Percentiles rank a stretch among this genome's conserved stretches.
Evolutionary conservation across 2,113 vertebrate genomes (phyloP).

Genomic region (Corythornis vintsioides): DNA sequence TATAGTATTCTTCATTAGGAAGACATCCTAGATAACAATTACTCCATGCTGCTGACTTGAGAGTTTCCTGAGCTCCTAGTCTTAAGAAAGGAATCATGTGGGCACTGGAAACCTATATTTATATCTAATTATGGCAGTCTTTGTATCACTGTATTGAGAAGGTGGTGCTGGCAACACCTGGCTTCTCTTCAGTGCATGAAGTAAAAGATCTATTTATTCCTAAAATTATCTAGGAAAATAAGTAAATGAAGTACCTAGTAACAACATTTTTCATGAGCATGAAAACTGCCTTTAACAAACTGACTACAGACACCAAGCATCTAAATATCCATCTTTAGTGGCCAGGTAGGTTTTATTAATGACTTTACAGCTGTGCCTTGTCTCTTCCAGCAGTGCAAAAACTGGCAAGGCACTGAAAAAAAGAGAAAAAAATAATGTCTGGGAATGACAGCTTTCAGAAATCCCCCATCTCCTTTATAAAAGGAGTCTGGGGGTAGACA

Average conservation of each 20-base stretch:
- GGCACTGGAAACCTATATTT: neutral
- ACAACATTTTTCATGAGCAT: neutral
- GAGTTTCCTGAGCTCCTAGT: neutral
- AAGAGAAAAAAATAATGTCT: neutral
- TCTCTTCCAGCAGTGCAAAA: neutral
- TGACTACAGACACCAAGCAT: neutral
- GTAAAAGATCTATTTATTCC: neutral
- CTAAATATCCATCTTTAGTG: neutral
- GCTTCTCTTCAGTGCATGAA: neutral
- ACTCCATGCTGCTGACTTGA: neutral
- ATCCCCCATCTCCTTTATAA: neutral
- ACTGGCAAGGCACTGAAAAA: neutral
- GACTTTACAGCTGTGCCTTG: neutral
- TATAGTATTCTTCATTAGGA: neutral
- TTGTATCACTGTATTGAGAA: neutral
- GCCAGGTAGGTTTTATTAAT: neutral
- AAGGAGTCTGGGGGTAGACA: neutral
- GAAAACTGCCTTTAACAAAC: neutral
- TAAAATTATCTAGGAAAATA: neutral
- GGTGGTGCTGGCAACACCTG: neutral
- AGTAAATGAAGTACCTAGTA: neutral
- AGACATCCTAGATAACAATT: slow-evolving; percentile 30
- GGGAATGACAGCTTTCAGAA: neutral
- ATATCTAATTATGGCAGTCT: slow-evolving; percentile 3
- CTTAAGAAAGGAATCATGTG: neutral